A percentile compares a stretch with the other conserved stretches of the same genome.
Evolutionary conservation across 1,140 invertebrate species (phyloP).

Genomic region (Neodiprion fabricii): DNA sequence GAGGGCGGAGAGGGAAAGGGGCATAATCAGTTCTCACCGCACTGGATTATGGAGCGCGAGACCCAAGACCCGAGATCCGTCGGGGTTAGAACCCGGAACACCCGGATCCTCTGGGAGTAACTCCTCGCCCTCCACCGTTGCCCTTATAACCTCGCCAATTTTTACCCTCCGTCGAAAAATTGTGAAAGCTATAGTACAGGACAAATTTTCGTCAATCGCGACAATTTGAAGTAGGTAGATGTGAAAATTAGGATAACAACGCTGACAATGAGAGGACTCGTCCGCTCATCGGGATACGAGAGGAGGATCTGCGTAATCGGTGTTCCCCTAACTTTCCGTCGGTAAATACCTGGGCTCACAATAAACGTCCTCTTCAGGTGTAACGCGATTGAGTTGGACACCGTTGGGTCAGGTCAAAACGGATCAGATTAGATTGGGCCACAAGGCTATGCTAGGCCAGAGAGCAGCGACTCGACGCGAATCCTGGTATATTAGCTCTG

Average conservation of each 20-base stretch:
- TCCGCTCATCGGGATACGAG: too few species aligned
- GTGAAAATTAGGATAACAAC: too few species aligned
- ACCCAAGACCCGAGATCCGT: conserved; percentile 43
- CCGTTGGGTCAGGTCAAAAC: not conserved
- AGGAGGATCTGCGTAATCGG: too few species aligned
- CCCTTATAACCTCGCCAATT: conserved; percentile 38
- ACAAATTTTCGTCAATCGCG: too few species aligned
- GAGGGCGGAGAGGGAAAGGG: conserved; percentile 44
- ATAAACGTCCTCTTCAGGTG: not conserved
- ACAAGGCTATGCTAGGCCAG: not conserved
- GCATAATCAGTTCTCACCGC: conserved; percentile 62
- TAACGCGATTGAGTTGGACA: not conserved
- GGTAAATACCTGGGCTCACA: not conserved
- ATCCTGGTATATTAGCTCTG: conserved; percentile 39
- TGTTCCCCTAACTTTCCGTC: too few species aligned
- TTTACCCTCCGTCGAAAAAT: conserved; percentile 18
- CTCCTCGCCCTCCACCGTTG: conserved; percentile 25
- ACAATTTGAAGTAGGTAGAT: too few species aligned
- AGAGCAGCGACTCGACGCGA: conserved; percentile 25
- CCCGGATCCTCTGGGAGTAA: conserved; percentile 42
- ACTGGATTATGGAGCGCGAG: conserved; percentile 57
- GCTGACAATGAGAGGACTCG: too few species aligned
- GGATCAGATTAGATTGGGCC: not conserved
- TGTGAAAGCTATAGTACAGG: too few species aligned
- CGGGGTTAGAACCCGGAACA: conserved; percentile 53